Base-by-base conservation (phyloP, 2,888 invertebrate genomes). In the Dynastes grantii region DNA sequence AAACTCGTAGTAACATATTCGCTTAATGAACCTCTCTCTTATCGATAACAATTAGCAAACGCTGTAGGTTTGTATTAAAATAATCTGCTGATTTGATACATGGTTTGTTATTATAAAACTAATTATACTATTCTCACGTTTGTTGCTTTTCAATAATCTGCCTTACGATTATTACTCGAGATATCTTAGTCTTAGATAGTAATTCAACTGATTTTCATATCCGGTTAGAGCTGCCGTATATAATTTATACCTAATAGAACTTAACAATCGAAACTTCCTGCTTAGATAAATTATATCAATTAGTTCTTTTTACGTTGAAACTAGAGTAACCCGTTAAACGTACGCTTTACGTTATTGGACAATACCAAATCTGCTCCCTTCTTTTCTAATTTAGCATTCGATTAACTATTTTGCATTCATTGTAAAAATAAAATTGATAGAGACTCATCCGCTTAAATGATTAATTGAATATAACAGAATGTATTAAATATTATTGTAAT, bases 271-370 rank as follows among this genome's bases (percentile, higher is more conserved):
- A 67, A 45, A 40, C 45, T 67, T 67, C 65, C 40, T 65, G 65
- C 37, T 67, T 67, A 67, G 65, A 67, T 45, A 22, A 16, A 67
- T 67, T 65, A 65, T 37, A 65, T 65, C 65, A 65, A 65, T 65
- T 65, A 65, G 37, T 37, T 65, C 40, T n/a, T 65, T 65, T 65
- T 40, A 53, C 13, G 65, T 65, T 65, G 65, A 16, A 53, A n/a
- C 16, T 53, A 53, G 53, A 53, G 53, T 53, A 53, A 53, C 40
- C 65, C 65, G 65, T 16, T n/a, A n/a, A 11, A 40, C 37, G 37
- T 65, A 65, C 16, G 65, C 37, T 67, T 67, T 40, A 40, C 65
- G 16, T 1, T 40, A 40, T 40, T 37, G 3, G 8, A n/a, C 32
- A 65, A 32, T 16, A 37, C n/a, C 37, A 65, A 65, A 16, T 1